phyloP scores from a whole-genome alignment of 2,113 vertebrate genomes.

The Proterorhinus semilunaris region DNA sequence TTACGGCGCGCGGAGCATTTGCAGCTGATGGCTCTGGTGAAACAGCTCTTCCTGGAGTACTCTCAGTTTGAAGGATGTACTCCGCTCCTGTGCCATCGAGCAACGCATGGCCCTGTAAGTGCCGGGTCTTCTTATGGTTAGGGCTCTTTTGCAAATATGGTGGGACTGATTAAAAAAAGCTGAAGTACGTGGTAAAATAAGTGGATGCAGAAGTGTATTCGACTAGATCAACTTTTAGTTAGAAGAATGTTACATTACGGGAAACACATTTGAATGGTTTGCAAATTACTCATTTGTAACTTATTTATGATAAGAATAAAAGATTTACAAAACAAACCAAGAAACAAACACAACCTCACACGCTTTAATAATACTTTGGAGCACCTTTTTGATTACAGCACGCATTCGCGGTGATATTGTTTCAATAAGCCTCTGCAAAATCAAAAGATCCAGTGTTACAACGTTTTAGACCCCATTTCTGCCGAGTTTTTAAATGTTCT shows the following conservation, averaged over 20 bases:
- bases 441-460: too few species aligned
- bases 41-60: conserved; percentile 69
- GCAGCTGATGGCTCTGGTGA: conserved; percentile 15
- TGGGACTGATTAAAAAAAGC: not conserved
- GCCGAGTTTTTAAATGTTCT: too few species aligned
- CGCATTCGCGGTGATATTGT: too few species aligned
- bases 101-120: conserved; percentile 9
- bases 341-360: too few species aligned
- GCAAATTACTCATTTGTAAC: too few species aligned
- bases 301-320: too few species aligned
- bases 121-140: not conserved
- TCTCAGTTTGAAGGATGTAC: conserved; percentile 77
- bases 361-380: too few species aligned
- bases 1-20: conserved; percentile 69
- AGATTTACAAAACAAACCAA: too few species aligned
- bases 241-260: not conserved
- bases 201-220: not conserved
- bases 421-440: too few species aligned
- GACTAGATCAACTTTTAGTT: not conserved
- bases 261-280: too few species aligned
- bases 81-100: conserved; percentile 68
- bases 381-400: too few species aligned
- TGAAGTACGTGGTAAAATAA: not conserved
- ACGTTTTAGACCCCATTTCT: too few species aligned
- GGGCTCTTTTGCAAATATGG: not conserved